These are phyloP conservation scores for Platalea minor DNA, from an alignment of 2,797 vertebrate species.

Conservation along the genomic window DNA sequence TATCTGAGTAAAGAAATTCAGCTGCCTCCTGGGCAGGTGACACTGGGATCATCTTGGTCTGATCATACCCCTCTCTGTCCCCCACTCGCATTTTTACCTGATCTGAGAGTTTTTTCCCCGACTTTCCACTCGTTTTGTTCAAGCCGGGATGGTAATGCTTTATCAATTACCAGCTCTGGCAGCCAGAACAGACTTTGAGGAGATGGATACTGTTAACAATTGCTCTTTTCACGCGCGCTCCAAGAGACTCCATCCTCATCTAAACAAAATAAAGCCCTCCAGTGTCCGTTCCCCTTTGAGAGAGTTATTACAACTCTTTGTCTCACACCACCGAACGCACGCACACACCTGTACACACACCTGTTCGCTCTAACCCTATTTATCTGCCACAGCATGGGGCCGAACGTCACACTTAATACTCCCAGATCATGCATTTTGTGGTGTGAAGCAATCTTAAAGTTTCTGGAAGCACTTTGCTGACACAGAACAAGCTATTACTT, in stretches of 20 bases:
- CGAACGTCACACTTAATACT: conserved; percentile 34
- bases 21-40: conserved; percentile 49
- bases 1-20: conserved; percentile 60
- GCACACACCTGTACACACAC: conserved; percentile 43
- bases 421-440: conserved; percentile 44
- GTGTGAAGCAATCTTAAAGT: conserved; percentile 67
- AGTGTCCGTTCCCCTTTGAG: background rate
- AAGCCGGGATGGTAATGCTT: background rate
- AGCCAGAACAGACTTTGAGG: conserved; percentile 48
- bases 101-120: background rate
- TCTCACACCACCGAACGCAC: background rate
- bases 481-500: conserved; percentile 74
- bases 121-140: background rate
- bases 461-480: conserved; percentile 71
- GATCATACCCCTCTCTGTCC: background rate
- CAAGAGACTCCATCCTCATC: conserved; percentile 56
- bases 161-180: conserved; percentile 39
- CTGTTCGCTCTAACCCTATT: conserved; percentile 62
- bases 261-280: conserved; percentile 34
- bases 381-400: conserved; percentile 49
- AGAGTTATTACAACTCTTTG: background rate
- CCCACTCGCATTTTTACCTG: background rate
- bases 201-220: conserved; percentile 53
- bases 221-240: conserved; percentile 62
- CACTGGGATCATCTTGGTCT: background rate